Evolutionary conservation across 2,113 vertebrate species (phyloP), one percentile per base, ranked within the genome.

Genomic region (Struthidea cinerea): DNA sequence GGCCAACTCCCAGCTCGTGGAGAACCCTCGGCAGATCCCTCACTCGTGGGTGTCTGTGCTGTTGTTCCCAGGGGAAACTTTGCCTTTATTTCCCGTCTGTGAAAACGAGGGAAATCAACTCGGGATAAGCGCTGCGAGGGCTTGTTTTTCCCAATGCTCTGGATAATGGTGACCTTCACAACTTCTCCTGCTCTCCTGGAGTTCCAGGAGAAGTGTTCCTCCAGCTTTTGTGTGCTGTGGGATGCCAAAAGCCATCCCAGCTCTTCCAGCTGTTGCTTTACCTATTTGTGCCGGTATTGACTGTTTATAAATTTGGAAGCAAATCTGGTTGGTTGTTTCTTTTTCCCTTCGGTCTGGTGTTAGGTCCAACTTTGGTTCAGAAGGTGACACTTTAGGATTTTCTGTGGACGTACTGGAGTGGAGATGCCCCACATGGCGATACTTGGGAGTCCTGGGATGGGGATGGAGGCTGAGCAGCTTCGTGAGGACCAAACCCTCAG

Each of bases 71-170:
- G 32, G 14, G 16, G 4, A 42, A 64, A 6, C 21, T 49, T 28
- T 35, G 20, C 30, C 35, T 56, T 84, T 27, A 10, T 80, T 75
- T 82, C 55, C 23, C 16, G 3, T 7, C 16, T 17, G 8, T 42
- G 87, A 53, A 69, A 76, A 35, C 7, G 6, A 46, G 20, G 19
- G n/a, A 52, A 44, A 67, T 47, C 47, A 76, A 7, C 32, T 49
- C 0, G 0, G 30, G 12, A 33, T 68, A n/a, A n/a, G 7, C 0
- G 0, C 33, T 4, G 0, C 7, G 68, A 76, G 53, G 77, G 13
- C 7, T 37, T 16, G 1, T 63, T 91, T 59, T 80, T 42, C 49
- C 20, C 0, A 0, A 4, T 67, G 4, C 39, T 63, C 21, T 16
- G 3, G 17, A 10, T 64, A n/a, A 55, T 22, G 22, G 6, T 39